phyloP scores from a whole-genome alignment of 2,113 vertebrate genomes.

The Gallinago paraguaiae region DNA sequence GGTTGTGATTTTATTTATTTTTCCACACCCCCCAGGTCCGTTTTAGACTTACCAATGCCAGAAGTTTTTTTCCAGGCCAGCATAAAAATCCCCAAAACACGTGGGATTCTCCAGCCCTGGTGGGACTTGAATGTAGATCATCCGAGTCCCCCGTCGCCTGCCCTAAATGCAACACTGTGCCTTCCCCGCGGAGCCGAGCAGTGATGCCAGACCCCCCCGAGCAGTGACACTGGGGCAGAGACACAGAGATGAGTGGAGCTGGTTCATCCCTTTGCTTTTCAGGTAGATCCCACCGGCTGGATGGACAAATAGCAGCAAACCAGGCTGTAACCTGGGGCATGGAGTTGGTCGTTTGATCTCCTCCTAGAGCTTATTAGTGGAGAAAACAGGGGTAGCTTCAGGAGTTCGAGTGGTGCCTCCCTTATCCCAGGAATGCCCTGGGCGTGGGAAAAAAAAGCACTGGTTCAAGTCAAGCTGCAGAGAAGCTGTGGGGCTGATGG shows the following conservation, averaged over 20 bases:
- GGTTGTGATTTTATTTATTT: not conserved
- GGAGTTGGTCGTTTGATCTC: not conserved
- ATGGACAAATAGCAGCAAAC: not conserved
- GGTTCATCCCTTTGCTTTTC: not conserved
- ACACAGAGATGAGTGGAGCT: not conserved
- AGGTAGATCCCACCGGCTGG: not conserved
- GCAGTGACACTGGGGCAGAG: not conserved
- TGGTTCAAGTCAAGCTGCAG: not conserved
- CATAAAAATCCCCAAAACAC: not conserved
- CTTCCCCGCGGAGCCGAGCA: not conserved
- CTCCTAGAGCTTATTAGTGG: not conserved
- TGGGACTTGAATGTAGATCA: not conserved
- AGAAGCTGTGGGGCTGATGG: not conserved
- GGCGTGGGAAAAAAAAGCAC: too few relatives aligned
- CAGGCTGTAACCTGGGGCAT: not conserved
- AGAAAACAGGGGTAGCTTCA: not conserved
- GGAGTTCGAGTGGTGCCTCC: not conserved
- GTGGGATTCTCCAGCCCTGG: not conserved
- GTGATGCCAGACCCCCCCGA: not conserved
- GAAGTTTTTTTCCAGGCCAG: not conserved
- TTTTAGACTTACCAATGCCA: not conserved
- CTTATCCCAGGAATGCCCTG: not conserved
- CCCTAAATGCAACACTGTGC: not conserved
- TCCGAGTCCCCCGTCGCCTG: fast-evolving
- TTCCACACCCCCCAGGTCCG: not conserved